Evolutionary conservation across 2,113 vertebrate species (phyloP).

Genomic region (Chloroceryle aenea): DNA sequence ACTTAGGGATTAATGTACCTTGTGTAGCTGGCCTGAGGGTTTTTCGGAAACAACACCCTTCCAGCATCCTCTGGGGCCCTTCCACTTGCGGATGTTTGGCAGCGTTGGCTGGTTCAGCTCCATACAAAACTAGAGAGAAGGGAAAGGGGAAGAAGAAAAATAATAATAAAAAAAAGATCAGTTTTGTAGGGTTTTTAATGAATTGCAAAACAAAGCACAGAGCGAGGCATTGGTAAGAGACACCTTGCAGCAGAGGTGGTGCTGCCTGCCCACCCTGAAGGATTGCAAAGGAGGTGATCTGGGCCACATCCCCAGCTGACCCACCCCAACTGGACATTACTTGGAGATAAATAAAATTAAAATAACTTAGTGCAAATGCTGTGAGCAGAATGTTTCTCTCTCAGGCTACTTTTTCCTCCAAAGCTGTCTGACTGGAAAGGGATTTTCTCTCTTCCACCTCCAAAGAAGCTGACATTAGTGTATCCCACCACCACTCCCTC

Average conservation of each 20-base stretch:
- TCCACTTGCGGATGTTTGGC: slow-evolving; percentile 90
- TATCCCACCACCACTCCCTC: neutral
- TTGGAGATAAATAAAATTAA: neutral
- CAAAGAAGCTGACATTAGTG: neutral
- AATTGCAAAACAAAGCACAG: neutral
- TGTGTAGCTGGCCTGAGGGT: slow-evolving; percentile 76
- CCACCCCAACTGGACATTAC: neutral
- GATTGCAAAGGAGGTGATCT: neutral
- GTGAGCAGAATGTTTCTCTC: fast-evolving
- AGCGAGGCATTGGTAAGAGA: neutral
- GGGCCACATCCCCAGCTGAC: neutral
- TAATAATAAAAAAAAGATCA: neutral
- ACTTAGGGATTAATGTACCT: slow-evolving; percentile 74
- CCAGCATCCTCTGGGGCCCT: slow-evolving; percentile 87
- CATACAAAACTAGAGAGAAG: slow-evolving; percentile 85
- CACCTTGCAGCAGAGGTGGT: neutral
- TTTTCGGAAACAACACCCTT: slow-evolving; percentile 85
- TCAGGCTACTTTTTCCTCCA: neutral
- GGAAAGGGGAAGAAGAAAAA: neutral
- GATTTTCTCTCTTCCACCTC: neutral
- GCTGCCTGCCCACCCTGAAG: neutral
- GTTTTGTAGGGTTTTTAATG: neutral
- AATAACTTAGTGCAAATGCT: neutral
- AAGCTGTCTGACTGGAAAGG: neutral
- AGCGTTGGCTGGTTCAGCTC: slow-evolving; percentile 92